Evolutionary conservation across 2,888 invertebrate species (phyloP).

Genomic region (Acanthopleura granulata): DNA sequence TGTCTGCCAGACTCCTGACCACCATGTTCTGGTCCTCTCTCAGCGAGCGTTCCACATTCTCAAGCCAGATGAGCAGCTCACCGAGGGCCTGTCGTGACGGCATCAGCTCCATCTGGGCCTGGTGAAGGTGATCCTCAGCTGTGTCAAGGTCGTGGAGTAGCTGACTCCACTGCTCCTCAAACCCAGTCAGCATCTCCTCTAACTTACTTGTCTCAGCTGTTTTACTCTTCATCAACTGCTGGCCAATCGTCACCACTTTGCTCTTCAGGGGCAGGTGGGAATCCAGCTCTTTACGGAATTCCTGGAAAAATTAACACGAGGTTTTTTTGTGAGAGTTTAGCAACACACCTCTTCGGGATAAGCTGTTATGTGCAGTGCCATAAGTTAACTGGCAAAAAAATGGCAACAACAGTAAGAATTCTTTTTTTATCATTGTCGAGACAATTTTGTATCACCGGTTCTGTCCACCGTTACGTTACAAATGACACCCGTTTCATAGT

Average conservation of each 20-base stretch:
- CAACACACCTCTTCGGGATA: too few species aligned
- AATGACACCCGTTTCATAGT: too few species aligned
- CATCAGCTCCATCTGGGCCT: slow-evolving; percentile 66
- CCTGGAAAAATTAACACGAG: slow-evolving; percentile 40
- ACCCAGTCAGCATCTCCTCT: slow-evolving; percentile 43
- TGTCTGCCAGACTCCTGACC: slow-evolving; percentile 53
- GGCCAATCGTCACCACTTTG: slow-evolving; percentile 54
- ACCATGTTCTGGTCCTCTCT: slow-evolving; percentile 46
- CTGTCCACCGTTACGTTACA: too few species aligned
- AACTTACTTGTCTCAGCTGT: slow-evolving; percentile 50
- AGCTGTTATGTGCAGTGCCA: too few species aligned
- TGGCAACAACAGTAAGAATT: too few species aligned
- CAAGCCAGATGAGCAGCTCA: slow-evolving; percentile 62
- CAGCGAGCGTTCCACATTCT: slow-evolving; percentile 51
- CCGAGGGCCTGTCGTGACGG: slow-evolving; percentile 65
- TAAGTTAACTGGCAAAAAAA: too few species aligned
- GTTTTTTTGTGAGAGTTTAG: too few species aligned
- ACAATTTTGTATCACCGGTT: too few species aligned
- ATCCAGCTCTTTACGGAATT: slow-evolving; percentile 65
- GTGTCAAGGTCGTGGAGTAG: slow-evolving; percentile 55
- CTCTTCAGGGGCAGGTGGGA: slow-evolving; percentile 55
- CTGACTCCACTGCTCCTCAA: slow-evolving; percentile 60
- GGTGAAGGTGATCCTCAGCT: slow-evolving; percentile 59
- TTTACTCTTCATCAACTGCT: slow-evolving; percentile 51
- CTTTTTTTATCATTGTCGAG: too few species aligned